Evolutionary conservation across 2,797 vertebrate species (phyloP), one percentile per base, ranked within the genome.

Genomic region (Nyctibius grandis): DNA sequence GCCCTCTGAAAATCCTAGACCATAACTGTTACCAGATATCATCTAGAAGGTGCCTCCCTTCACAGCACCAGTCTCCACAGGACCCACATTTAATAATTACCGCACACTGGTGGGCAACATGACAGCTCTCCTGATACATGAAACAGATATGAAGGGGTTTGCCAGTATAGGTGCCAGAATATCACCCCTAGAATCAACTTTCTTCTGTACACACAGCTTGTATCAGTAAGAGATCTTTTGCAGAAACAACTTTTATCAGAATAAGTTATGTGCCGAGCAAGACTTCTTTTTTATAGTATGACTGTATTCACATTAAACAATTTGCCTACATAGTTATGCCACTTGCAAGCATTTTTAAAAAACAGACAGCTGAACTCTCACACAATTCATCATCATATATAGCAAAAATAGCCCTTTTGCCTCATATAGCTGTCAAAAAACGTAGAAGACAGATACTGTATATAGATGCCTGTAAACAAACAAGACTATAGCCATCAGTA

Each of bases 1-100:
- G 59, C 25, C 25, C 38, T 81, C 76, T 63, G n/a, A 80, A 86
- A 84, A 94, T 28, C 85, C 34, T 12, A 60, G 57, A 26, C 56
- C 5, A 2, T 18, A 80, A 56, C 17, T 23, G 42, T 34, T 85
- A 64, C 47, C 28, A 82, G 67, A 33, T 64, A 67, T 61, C 60
- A 64, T 38, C 36, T 70, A 48, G 29, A 85, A 91, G 60, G 23
- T 70, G 25, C 15, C 34, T 67, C 53, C 53, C 82, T 64, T 83
- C 64, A 83, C 60, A 91, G 56, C 11, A 42, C 21, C 53, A 38
- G 29, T 23, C 79, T 94, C 60, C 64, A 68, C 76, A 78, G 88
- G 61, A 86, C 42, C 29, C 65, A 68, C 34, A n/a, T 47, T 79
- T 72, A 86, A 81, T 78, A 93, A 88, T 54, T 42, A 69, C 60